Evolutionary conservation across 2,888 invertebrate species (phyloP), one percentile per base, ranked within the genome.

Genomic region (Plutella xylostella): DNA sequence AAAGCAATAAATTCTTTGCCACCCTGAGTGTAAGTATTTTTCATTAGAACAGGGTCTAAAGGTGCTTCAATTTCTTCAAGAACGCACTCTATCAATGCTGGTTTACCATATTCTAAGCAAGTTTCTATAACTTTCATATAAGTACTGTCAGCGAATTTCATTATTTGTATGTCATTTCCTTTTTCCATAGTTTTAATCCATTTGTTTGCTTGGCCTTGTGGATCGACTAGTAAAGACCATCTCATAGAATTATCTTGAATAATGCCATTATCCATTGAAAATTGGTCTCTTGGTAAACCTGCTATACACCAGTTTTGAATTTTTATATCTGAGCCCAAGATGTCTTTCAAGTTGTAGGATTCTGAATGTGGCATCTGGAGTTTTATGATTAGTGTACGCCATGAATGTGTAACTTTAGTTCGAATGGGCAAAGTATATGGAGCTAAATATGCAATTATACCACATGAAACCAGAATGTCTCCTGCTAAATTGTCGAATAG

Each of bases 101-200:
- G 94, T 63, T 88, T 89, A 34, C 94, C 94, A 51, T 88, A 87
- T 65, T 91, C 90, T 50, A 94, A 85, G 58, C 91, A 90, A 33
- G 86, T 86, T 75, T 93, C 92, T 56, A 94, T 80, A 25, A 86
- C 86, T 59, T 89, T 87, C 89, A 93, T 90, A 62, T 92, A 93
- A 72, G 90, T 89, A 0, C 87, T 73, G 65, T 93, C 91, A 0
- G 90, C 87, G 60, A 93, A 88, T 64, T 92, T 92, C 20, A 93
- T 83, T 3, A 92, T 83, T 56, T 88, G 86, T 42, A 94, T 69
- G 49, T 88, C 88, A 63, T 89, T 90, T 1, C 83, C 72, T 62
- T 90, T 92, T 72, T 94, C 93, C 89, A 92, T 90, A 52, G 89
- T 90, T 74, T 92, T 92, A 18, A 94, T 89, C 94, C 94, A 94